These are phyloP conservation scores for Tenthredo scrophulariae DNA, from an alignment of 2,888 invertebrate species.

Conservation along the genomic window DNA sequence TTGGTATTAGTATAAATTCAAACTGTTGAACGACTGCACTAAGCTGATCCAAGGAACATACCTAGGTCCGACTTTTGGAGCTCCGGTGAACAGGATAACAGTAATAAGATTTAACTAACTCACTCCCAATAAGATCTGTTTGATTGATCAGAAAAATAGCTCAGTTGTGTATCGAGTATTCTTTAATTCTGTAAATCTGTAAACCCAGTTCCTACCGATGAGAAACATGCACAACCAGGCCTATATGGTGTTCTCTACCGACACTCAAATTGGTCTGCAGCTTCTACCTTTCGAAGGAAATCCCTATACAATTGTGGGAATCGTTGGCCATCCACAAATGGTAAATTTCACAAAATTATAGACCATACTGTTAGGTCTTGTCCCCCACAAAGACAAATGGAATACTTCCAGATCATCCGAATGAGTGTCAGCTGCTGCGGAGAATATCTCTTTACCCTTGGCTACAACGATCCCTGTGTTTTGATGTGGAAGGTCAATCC, in stretches of 20 bases:
- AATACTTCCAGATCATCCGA: constrained; percentile 73
- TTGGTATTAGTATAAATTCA: constrained; percentile 83
- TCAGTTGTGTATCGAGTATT: constrained; percentile 10
- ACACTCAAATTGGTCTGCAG: constrained; percentile 85
- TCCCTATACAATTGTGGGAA: constrained; percentile 84
- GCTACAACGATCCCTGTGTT: constrained; percentile 79
- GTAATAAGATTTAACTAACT: constrained; percentile 63
- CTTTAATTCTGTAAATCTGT: background rate
- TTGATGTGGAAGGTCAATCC: constrained; percentile 82
- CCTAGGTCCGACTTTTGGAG: constrained; percentile 85
- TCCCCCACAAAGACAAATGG: background rate
- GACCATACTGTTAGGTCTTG: background rate
- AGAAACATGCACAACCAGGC: constrained; percentile 68
- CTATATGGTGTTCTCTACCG: constrained; percentile 84
- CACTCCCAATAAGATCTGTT: background rate
- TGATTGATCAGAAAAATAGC: background rate
- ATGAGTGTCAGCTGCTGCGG: constrained; percentile 78
- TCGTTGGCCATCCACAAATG: constrained; percentile 84
- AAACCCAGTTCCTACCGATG: constrained; percentile 74
- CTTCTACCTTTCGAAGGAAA: constrained; percentile 87
- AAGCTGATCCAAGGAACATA: constrained; percentile 84
- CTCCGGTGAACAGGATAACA: constrained; percentile 80
- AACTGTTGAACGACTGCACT: constrained; percentile 83
- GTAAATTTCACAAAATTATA: constrained; percentile 74
- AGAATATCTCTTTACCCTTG: constrained; percentile 80